Evolutionary conservation across 2,113 vertebrate species (phyloP).

Genomic region (Silurus meridionalis): DNA sequence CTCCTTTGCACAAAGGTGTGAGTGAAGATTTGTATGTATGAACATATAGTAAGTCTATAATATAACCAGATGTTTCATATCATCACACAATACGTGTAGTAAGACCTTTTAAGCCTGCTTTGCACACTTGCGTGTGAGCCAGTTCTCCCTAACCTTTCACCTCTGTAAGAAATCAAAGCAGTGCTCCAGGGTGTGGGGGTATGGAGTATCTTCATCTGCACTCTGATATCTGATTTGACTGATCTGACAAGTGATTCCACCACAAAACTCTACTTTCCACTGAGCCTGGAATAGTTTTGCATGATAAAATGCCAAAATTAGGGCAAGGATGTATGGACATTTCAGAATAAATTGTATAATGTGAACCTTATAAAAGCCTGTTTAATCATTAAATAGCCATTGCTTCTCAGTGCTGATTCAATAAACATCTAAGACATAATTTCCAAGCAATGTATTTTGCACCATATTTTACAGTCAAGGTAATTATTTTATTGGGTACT

Average conservation of each 20-base stretch:
- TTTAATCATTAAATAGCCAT: not conserved
- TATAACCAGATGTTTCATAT: conserved; percentile 74
- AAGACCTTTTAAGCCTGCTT: conserved; percentile 67
- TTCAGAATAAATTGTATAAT: not conserved
- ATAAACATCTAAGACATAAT: conserved; percentile 26
- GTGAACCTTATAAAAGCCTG: not conserved
- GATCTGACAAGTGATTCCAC: conserved; percentile 54
- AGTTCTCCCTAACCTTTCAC: conserved; percentile 65
- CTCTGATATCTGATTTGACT: conserved; percentile 59
- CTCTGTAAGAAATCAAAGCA: conserved; percentile 53
- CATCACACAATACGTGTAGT: conserved; percentile 70
- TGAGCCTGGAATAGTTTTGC: conserved; percentile 34
- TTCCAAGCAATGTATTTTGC: conserved; percentile 22
- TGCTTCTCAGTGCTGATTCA: conserved; percentile 14
- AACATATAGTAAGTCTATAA: conserved; percentile 49
- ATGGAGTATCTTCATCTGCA: conserved; percentile 51
- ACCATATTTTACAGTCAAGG: not conserved
- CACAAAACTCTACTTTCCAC: conserved; percentile 43
- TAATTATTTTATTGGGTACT: not conserved
- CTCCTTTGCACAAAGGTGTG: not conserved
- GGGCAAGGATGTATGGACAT: not conserved
- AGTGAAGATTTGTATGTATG: conserved; percentile 46
- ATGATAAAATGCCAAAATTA: conserved; percentile 18
- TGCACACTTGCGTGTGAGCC: conserved; percentile 62
- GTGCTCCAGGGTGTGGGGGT: conserved; percentile 44